Evolutionary conservation across 2,888 invertebrate species (phyloP), one percentile per base, ranked within the genome.

Genomic region (Caenorhabditis plicata): DNA sequence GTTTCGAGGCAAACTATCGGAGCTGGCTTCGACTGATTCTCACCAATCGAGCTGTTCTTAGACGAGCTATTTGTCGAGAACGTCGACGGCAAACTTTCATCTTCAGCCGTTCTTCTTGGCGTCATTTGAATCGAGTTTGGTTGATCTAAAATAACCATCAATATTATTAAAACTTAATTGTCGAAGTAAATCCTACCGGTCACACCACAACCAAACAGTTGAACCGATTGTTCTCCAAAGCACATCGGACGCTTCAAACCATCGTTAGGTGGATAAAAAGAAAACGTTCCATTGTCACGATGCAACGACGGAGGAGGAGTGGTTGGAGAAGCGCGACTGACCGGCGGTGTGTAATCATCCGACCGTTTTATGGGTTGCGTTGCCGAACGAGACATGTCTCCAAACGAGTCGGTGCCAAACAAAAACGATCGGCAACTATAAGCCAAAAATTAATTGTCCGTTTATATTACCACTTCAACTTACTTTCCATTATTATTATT

Each of bases 321-420:
- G 3, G 61, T 61, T 31, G 61, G 61, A 17, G 53, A 51, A 7
- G 61, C 61, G 31, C 55, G 55, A 29, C 55, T 55, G 33, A 50
- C 42, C 20, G 58, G 58, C 20, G 58, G 52, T 4, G 58, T 53
- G 38, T 53, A 58, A 27, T 58, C 58, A 20, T 40, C 52, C 19
- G 45, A 43, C 13, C 47, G 40, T 20, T 39, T 52, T 20, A 40
- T 51, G 0, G 43, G 43, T 4, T 22, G 17, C 19, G 15, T 17
- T 7, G 11, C 7, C 15, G 27, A 15, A 26, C 7, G 22, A 11
- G 51, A 40, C 17, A 46, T 44, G 19, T 41, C 32, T 23, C 47
- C 47, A 33, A 51, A 52, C 17, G 43, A 42, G 13, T 58, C 58
- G n/a, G 39, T 40, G 19, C 51, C 46, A 19, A 51, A 23, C 13